A percentile compares a stretch with the other conserved stretches of the same genome.
Conservation (phyloP, 2,113 vertebrate genomes). For the Pyxicephalus adspersus region DNA sequence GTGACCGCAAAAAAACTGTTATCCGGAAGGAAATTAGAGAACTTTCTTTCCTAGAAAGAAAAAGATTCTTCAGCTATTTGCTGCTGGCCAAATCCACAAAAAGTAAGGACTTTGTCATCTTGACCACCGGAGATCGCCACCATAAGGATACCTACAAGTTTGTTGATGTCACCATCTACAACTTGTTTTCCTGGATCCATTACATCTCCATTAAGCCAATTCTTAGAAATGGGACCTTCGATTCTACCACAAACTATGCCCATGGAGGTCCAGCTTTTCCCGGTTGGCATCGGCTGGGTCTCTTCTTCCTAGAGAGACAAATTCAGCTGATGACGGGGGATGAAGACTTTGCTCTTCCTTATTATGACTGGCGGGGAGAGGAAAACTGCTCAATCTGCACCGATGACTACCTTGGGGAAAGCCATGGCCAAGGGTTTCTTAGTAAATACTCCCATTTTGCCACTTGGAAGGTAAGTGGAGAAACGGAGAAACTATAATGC, state of each 20-base stretch:
- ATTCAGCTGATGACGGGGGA: constrained; percentile 58
- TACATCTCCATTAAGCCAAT: constrained; percentile 56
- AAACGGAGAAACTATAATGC: too few species aligned
- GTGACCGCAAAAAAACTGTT: background rate
- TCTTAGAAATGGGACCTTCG: background rate
- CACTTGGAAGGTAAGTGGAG: constrained; percentile 55
- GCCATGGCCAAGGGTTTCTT: constrained; percentile 39
- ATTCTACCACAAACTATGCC: constrained; percentile 38
- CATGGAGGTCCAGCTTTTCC: constrained; percentile 59
- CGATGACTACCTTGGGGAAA: constrained; percentile 54
- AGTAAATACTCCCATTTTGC: constrained; percentile 50
- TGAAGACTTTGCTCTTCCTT: constrained; percentile 59
- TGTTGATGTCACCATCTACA: constrained; percentile 50
- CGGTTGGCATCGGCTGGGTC: constrained; percentile 58
- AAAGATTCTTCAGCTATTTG: constrained; percentile 49
- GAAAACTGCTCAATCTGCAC: constrained; percentile 60
- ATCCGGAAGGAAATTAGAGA: constrained; percentile 34
- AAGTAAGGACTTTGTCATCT: constrained; percentile 54
- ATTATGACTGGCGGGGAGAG: constrained; percentile 59
- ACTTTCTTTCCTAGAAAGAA: constrained; percentile 46
- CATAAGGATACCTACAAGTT: constrained; percentile 27
- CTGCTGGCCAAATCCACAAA: constrained; percentile 49
- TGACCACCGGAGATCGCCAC: constrained; percentile 50
- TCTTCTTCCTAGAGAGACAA: constrained; percentile 60
- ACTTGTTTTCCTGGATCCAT: constrained; percentile 60